phyloP scores from a whole-genome alignment of 2,888 invertebrate species.

The Acrobeloides nanus region DNA sequence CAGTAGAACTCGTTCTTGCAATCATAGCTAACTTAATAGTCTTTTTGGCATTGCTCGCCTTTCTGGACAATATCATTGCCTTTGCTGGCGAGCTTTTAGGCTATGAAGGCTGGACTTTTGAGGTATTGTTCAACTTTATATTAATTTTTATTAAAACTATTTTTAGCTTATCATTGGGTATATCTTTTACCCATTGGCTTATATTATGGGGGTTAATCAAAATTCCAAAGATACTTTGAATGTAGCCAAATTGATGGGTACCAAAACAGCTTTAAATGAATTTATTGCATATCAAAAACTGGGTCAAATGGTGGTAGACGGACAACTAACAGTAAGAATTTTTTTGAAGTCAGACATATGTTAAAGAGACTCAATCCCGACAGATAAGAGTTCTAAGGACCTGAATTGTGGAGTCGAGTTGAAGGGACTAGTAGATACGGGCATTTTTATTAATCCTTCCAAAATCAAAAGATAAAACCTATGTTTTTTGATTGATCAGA shows the following conservation, averaged over 20 bases:
- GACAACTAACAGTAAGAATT: constrained; percentile 22
- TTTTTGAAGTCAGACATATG: no score
- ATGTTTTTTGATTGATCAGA: no score
- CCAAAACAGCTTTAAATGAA: constrained; percentile 52
- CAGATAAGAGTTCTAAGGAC: no score
- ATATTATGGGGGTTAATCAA: constrained; percentile 67
- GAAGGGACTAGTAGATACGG: no score
- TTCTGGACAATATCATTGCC: constrained; percentile 71
- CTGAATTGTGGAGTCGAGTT: no score
- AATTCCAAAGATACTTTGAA: constrained; percentile 34
- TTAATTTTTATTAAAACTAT: constrained; percentile 1
- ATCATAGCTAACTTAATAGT: constrained; percentile 86
- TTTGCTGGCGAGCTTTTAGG: constrained; percentile 78
- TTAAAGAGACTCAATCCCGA: no score
- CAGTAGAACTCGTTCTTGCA: constrained; percentile 72
- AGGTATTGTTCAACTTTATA: constrained; percentile 54
- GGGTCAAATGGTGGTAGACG: constrained; percentile 34
- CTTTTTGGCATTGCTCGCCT: constrained; percentile 77
- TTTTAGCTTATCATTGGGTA: constrained; percentile 72
- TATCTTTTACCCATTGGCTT: constrained; percentile 80
- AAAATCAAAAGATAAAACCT: no score
- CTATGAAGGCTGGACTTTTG: constrained; percentile 59
- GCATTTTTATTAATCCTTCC: no score
- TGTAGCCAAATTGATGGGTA: constrained; percentile 51
- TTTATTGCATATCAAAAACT: constrained; percentile 53